Percentiles rank a stretch among this genome's conserved stretches.
Conservation (phyloP, 2,888 invertebrate species). For the Shargacucullia verbasci region DNA sequence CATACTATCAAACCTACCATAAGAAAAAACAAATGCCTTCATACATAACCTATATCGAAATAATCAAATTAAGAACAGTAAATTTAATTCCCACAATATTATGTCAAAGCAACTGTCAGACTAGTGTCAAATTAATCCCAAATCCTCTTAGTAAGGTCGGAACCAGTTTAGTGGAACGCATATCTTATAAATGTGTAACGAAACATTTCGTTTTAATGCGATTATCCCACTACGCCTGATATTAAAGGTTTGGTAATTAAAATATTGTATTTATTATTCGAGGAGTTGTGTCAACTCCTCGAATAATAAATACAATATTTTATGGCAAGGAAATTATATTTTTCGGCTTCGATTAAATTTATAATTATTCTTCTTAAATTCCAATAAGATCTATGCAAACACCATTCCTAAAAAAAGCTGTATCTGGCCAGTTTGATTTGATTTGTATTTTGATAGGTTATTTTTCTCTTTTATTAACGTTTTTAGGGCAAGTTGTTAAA, state of each 20-base stretch:
- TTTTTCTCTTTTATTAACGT: no score
- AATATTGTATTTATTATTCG: constrained; percentile 40
- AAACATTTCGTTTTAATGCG: constrained; percentile 60
- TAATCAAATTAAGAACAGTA: constrained; percentile 80
- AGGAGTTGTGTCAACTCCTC: constrained; percentile 28
- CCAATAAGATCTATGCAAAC: no score
- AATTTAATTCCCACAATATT: constrained; percentile 78
- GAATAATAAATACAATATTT: constrained; percentile 43
- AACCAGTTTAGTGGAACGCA: constrained; percentile 53
- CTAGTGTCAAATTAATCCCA: constrained; percentile 71
- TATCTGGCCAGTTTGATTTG: no score
- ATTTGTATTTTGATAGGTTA: no score
- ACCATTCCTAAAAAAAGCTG: no score
- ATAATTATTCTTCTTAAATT: no score
- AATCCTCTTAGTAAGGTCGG: constrained; percentile 51
- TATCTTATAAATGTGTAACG: constrained; percentile 32
- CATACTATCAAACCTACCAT: background rate
- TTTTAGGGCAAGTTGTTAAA: no score
- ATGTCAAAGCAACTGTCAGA: constrained; percentile 76
- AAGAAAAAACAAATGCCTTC: constrained; percentile 4
- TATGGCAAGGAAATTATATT: no score
- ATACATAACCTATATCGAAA: constrained; percentile 68
- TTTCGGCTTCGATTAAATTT: constrained; percentile 1
- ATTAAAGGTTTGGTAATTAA: constrained; percentile 48
- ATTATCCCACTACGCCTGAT: constrained; percentile 50